These are phyloP conservation scores for Heliothis peltigera DNA, from an alignment of 2,888 invertebrate genomes.

Conservation along the genomic window DNA sequence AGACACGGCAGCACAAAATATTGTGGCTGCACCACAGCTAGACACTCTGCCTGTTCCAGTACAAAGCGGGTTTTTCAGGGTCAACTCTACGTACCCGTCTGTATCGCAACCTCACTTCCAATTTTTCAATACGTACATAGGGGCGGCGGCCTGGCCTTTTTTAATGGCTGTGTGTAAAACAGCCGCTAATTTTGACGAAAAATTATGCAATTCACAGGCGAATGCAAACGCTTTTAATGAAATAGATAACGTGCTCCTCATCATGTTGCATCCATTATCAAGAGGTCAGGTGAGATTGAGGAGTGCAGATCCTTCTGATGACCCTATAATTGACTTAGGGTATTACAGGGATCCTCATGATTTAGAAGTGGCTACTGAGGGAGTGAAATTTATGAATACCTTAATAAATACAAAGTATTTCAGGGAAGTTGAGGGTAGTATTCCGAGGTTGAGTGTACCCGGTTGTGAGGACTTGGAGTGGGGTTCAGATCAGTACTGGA, in stretches of 20 bases:
- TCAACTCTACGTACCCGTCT: conserved; percentile 58
- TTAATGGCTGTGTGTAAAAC: conserved; percentile 67
- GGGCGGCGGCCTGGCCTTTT: conserved; percentile 72
- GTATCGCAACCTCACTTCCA: conserved; percentile 76
- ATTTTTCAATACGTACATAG: conserved; percentile 76
- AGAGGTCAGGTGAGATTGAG: conserved; percentile 76
- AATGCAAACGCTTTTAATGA: conserved; percentile 72
- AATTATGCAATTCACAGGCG: conserved; percentile 70
- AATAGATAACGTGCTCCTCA: conserved; percentile 67
- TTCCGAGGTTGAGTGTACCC: conserved; percentile 78
- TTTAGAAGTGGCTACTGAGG: conserved; percentile 68
- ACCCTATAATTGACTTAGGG: conserved; percentile 78
- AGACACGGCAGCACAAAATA: conserved; percentile 73
- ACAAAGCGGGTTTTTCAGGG: conserved; percentile 73
- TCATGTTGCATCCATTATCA: conserved; percentile 78
- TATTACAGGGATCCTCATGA: conserved; percentile 75
- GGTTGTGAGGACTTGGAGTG: conserved; percentile 86
- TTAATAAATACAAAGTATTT: conserved; percentile 75
- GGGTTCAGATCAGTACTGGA: conserved; percentile 91
- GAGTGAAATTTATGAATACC: conserved; percentile 71
- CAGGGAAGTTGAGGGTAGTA: conserved; percentile 66
- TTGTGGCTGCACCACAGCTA: conserved; percentile 64
- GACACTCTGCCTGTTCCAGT: conserved; percentile 72
- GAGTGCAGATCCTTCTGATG: conserved; percentile 74
- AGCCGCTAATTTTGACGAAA: conserved; percentile 65